Evolutionary conservation across 2,797 vertebrate species (phyloP), one percentile per base, ranked within the genome.

Genomic region (Lepilemur septentrionalis): DNA sequence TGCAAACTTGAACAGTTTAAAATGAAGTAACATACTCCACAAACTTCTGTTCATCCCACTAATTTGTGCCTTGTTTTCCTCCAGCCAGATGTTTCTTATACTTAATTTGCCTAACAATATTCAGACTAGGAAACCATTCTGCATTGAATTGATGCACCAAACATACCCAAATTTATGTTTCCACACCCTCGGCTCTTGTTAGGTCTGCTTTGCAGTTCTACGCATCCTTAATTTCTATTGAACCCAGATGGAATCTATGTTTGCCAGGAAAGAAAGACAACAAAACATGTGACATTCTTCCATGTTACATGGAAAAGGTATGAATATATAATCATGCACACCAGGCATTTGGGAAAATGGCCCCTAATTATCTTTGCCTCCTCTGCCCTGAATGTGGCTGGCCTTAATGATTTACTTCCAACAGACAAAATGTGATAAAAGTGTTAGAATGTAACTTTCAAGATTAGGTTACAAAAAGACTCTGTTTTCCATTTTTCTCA

Each of bases 21-120:
- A 93, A 92, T 81, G 32, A 91, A 94, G 35, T 78, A 96, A 83
- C 22, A 55, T 46, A 89, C 17, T 70, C 59, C 0, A 41, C n/a
- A 89, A 73, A 95, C 80, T 96, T 95, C 82, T 97, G 86, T 91
- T 91, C 85, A 69, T 73, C 35, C 59, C 92, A 65, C 72, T 96
- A 95, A 96, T 94, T 89, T 87, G 63, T 95, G 89, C 83, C 79
- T 96, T 97, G 83, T 95, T 97, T 97, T 93, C 76, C 32, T 95
- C 76, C 11, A 93, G 52, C 70, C 97, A 98, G 92, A 97, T 97
- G 95, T 95, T 97, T 97, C 86, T 95, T 96, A 69, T 87, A 57
- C 55, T 94, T 94, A 86, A 92, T 96, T 95, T 81, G 30, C 89
- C 75, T 97, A 97, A 97, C 52, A 96, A 96, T 91, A 97, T 97